Evolutionary conservation across 2,888 invertebrate species (phyloP).

Genomic region (Clistopyga incitator): DNA sequence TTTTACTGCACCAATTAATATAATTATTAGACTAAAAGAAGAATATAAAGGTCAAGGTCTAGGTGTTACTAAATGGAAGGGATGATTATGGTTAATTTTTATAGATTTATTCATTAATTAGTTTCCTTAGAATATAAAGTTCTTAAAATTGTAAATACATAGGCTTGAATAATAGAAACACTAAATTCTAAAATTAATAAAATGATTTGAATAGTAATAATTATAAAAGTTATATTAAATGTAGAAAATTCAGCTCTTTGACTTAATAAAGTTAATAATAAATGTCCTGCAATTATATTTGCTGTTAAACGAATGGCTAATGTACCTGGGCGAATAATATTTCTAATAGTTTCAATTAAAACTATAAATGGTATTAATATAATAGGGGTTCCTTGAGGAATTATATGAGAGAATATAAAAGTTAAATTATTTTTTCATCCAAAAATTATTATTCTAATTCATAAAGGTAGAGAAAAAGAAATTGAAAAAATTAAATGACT

Average conservation of each 20-base stretch:
- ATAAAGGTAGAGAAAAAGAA: slow-evolving; percentile 86
- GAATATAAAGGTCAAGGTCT: slow-evolving; percentile 88
- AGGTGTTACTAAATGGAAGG: slow-evolving; percentile 88
- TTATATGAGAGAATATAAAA: slow-evolving; percentile 89
- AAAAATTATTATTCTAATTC: slow-evolving; percentile 88
- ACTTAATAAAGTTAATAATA: slow-evolving; percentile 88
- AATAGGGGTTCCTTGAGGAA: slow-evolving; percentile 88
- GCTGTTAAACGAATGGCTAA: slow-evolving; percentile 90
- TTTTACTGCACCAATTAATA: slow-evolving; percentile 87
- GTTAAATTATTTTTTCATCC: slow-evolving; percentile 88
- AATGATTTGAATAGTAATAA: slow-evolving; percentile 85
- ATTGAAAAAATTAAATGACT: slow-evolving; percentile 88
- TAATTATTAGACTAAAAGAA: slow-evolving; percentile 86
- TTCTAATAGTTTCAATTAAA: slow-evolving; percentile 90
- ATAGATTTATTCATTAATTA: slow-evolving; percentile 83
- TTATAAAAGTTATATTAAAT: slow-evolving; percentile 76
- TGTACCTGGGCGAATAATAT: slow-evolving; percentile 89
- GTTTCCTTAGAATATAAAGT: slow-evolving; percentile 89
- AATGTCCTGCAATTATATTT: slow-evolving; percentile 92
- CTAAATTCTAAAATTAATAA: slow-evolving; percentile 87
- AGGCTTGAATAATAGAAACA: slow-evolving; percentile 88
- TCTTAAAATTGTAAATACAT: slow-evolving; percentile 88
- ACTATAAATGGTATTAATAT: slow-evolving; percentile 90
- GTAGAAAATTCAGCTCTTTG: slow-evolving; percentile 81
- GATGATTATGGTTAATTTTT: slow-evolving; percentile 57